Conservation (phyloP, 2,113 vertebrate genomes). For the Triplophysa dalaica region DNA sequence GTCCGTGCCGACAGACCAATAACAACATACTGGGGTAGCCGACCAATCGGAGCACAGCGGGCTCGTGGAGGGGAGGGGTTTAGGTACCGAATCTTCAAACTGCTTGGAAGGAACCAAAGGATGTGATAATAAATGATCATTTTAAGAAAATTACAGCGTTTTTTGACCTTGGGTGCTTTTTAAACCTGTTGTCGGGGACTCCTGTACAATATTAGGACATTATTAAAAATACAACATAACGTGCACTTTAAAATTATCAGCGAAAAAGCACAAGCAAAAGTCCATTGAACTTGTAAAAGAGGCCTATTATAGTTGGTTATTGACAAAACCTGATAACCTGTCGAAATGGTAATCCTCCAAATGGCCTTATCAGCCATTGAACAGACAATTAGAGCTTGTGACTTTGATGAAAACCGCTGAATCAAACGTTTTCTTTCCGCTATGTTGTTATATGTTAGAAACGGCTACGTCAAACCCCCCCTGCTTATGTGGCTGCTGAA, state of each 20-base stretch:
- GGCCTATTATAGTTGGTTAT: constrained; percentile 28
- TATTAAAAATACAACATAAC: no score
- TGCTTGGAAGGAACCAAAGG: no score
- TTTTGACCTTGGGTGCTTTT: no score
- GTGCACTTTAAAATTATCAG: constrained; percentile 6
- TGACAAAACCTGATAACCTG: constrained; percentile 20
- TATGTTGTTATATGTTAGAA: not conserved
- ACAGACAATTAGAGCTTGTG: not conserved
- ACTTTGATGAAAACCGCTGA: not conserved
- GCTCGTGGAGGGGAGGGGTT: no score
- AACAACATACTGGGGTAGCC: no score
- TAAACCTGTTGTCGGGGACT: no score
- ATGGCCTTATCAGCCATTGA: not conserved
- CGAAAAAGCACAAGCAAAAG: not conserved
- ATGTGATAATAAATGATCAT: no score
- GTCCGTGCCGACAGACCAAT: no score
- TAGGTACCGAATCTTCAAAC: no score
- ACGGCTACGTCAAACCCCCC: not conserved
- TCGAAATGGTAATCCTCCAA: constrained; percentile 16
- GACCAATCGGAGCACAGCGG: no score
- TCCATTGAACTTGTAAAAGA: constrained; percentile 6
- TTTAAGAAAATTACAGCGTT: no score
- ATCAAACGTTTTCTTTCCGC: not conserved
- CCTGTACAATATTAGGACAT: no score
- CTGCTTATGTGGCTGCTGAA: constrained; percentile 18